These are phyloP conservation scores for Linyphia triangularis DNA, from an alignment of 2,888 invertebrate species.

Conservation along the genomic window DNA sequence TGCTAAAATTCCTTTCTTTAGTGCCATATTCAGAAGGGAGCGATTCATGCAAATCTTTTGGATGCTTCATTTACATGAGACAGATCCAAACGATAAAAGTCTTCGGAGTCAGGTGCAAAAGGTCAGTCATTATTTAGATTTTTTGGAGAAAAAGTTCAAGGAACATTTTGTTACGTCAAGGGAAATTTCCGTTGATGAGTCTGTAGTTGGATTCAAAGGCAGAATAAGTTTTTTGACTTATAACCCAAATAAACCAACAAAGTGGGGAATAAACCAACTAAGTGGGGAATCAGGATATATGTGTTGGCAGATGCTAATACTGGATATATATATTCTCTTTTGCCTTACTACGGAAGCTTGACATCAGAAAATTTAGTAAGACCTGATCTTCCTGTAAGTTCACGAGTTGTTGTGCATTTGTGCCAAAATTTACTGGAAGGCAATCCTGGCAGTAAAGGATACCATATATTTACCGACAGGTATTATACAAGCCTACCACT, in stretches of 20 bases:
- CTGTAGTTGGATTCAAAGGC: conserved; percentile 3
- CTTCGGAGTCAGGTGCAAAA: neutral
- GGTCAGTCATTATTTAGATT: conserved; percentile 1
- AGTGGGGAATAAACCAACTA: neutral
- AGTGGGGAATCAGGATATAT: no score
- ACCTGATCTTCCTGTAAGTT: neutral
- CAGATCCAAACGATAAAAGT: conserved; percentile 8
- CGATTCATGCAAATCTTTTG: neutral
- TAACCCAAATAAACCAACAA: conserved; percentile 3
- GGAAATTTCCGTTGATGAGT: conserved; percentile 10
- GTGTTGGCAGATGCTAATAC: no score
- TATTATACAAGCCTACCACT: neutral
- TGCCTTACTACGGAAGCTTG: neutral
- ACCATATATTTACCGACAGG: neutral
- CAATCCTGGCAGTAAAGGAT: neutral
- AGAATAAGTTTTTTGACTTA: conserved; percentile 1
- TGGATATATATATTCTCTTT: no score
- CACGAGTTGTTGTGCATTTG: neutral
- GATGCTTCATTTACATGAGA: conserved; percentile 19
- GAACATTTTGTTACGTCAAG: conserved; percentile 25
- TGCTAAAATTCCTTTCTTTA: conserved; percentile 13
- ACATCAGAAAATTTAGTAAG: conserved; percentile 1
- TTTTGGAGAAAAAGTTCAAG: neutral
- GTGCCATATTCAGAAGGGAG: neutral
- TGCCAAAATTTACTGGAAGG: neutral